These are phyloP conservation scores for Phytoseiulus persimilis DNA, from an alignment of 2,888 invertebrate species.

Conservation along the genomic window DNA sequence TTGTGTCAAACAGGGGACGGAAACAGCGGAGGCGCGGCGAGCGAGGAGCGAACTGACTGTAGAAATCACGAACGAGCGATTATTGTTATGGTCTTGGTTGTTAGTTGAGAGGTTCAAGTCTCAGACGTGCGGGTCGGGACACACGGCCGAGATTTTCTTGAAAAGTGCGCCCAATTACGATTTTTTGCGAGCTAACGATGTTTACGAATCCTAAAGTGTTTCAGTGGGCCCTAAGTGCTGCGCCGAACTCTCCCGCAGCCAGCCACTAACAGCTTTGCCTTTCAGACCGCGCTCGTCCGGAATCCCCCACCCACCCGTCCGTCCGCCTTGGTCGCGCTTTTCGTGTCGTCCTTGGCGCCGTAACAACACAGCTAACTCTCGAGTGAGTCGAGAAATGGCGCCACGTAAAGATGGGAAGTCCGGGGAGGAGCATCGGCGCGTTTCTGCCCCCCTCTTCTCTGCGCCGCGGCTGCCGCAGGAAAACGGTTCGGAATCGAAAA, in stretches of 20 bases:
- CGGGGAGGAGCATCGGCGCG: too few relatives aligned
- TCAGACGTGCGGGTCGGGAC: background rate
- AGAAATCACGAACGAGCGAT: background rate
- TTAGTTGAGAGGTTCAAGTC: background rate
- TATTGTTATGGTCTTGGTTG: background rate
- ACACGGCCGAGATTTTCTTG: background rate
- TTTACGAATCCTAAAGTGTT: constrained; percentile 39
- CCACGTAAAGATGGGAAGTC: too few relatives aligned
- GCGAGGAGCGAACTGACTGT: background rate
- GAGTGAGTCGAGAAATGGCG: too few relatives aligned
- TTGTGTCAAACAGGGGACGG: background rate
- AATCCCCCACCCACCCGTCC: background rate
- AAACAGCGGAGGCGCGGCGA: background rate
- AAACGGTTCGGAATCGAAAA: too few relatives aligned
- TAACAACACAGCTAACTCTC: background rate
- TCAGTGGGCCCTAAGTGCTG: background rate
- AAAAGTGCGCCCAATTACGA: constrained; percentile 35
- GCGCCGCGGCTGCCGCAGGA: too few relatives aligned
- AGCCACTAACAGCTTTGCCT: background rate
- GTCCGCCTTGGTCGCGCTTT: background rate
- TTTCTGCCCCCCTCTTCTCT: too few relatives aligned
- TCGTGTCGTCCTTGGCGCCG: background rate
- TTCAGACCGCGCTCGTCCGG: background rate
- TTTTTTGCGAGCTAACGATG: constrained; percentile 38
- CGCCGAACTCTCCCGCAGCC: background rate